These are phyloP conservation scores for Helicolenus hilgendorfi DNA, from an alignment of 2,797 vertebrate genomes.

Conservation along the genomic window DNA sequence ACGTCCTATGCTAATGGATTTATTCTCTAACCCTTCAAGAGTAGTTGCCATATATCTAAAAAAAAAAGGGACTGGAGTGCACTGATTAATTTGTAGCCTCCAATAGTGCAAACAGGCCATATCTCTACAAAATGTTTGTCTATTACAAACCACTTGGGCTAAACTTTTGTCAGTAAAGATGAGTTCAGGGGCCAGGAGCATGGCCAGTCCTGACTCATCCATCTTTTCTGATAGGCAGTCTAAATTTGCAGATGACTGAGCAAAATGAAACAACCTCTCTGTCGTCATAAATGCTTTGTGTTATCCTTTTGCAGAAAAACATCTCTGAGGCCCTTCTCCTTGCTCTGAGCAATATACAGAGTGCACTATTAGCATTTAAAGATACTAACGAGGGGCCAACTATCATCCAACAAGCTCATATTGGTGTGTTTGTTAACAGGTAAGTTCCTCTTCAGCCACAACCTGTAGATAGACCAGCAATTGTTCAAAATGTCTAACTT, in stretches of 20 bases:
- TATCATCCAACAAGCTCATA: slow-evolving; percentile 78
- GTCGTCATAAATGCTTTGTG: neutral
- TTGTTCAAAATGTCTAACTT: too few relatives aligned
- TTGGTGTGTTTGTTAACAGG: slow-evolving; percentile 92
- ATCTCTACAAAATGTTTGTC: neutral
- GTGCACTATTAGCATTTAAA: slow-evolving; percentile 85
- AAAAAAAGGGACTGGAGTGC: neutral
- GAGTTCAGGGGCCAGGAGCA: neutral
- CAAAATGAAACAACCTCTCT: neutral
- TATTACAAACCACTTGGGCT: neutral
- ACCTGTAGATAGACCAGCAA: neutral
- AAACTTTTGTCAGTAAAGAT: neutral
- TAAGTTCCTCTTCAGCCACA: slow-evolving; percentile 58
- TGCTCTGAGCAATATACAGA: slow-evolving; percentile 88
- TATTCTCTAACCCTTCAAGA: neutral
- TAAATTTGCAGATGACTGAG: neutral
- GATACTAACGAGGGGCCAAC: slow-evolving; percentile 76
- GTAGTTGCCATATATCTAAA: neutral
- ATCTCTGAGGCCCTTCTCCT: slow-evolving; percentile 83
- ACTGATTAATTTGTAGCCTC: neutral
- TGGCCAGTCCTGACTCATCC: neutral
- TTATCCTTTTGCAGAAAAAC: slow-evolving; percentile 61
- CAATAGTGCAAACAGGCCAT: neutral
- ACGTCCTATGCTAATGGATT: neutral
- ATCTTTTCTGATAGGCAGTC: neutral